Evolutionary conservation across 1,140 invertebrate species (phyloP), one percentile per base, ranked within the genome.

Genomic region (Ceratosolen solmsi): DNA sequence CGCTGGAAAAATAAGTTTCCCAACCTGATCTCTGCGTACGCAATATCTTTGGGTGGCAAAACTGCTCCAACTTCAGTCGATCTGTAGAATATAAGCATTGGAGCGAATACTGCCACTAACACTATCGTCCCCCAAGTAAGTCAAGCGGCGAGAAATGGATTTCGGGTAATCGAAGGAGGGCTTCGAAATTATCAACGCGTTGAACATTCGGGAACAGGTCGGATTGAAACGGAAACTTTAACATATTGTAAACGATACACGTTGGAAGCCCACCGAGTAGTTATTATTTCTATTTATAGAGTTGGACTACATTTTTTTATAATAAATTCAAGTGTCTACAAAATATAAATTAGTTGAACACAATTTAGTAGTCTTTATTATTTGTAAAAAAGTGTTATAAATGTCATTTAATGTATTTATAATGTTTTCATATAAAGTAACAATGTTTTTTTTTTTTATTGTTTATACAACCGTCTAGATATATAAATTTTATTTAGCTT

Each of bases 41-140:
- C 15, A 58, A 58, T 58, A 27, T 36, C 74, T 77, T 63, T 63
- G 11, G 17, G 5, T 22, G 2, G 41, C 17, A 65, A 20, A 71
- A 76, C 46, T 58, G 17, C 22, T 49, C 56, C 7, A 76, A 76
- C 74, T 76, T 63, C 41, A 17, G 22, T 17, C 27, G 38, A 63
- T 63, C 36, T 63, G 22, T 11, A 63, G 56, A 63, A 25, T 46
- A 49, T 76, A n/a, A 58, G 73, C 73, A 20, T 25, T 75, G 20
- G 22, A 7, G 8, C 13, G 11, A 41, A 56, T 27, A 27, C 1
- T 9, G 22, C 0, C 0, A n/a, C 54, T 76, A 38, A 49, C 38
- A 41, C 33, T n/a, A 22, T 20, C 13, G 27, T 38, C 33, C 38
- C 33, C 17, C n/a, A 27, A 46, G 70, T n/a, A n/a, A n/a, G 5